Percentiles rank a stretch among this genome's conserved stretches.
Conservation (phyloP, 1,140 invertebrate genomes). For the Drosophila ficusphila region DNA sequence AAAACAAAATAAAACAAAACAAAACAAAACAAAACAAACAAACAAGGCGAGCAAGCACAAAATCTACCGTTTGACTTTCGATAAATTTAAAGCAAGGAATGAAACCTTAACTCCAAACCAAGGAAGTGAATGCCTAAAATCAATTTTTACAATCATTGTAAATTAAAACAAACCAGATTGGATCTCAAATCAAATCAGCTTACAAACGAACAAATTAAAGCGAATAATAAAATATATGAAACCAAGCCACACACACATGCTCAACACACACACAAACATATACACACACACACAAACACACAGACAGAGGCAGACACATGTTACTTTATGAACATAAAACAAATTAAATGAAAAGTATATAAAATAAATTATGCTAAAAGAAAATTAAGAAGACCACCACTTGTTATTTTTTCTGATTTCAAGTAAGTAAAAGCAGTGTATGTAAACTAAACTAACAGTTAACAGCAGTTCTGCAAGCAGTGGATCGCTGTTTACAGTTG, state of each 20-base stretch:
- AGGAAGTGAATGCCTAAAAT: conserved; percentile 6
- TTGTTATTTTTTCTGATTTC: conserved; percentile 12
- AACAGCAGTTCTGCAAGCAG: neutral
- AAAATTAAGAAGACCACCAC: conserved; percentile 54
- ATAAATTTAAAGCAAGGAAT: conserved; percentile 35
- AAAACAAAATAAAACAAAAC: no score
- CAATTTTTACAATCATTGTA: conserved; percentile 58
- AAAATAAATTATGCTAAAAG: conserved; percentile 81
- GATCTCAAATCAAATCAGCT: conserved; percentile 50
- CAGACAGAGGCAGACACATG: conserved; percentile 74
- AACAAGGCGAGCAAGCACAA: conserved; percentile 51
- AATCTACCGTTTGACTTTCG: conserved; percentile 53
- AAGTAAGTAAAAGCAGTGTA: conserved; percentile 2
- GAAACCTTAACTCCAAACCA: neutral
- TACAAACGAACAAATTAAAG: conserved; percentile 23
- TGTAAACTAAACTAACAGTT: neutral
- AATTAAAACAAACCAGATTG: conserved; percentile 47
- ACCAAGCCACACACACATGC: conserved; percentile 29
- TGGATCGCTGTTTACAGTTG: neutral
- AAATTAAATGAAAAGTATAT: conserved; percentile 81
- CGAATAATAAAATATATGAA: conserved; percentile 20
- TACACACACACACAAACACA: conserved; percentile 21
- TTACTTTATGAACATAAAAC: conserved; percentile 79
- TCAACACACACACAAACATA: conserved; percentile 36
- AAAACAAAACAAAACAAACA: no score